Evolutionary conservation across 2,797 vertebrate genomes (phyloP).

Genomic region (Philypnodon macrostomus): DNA sequence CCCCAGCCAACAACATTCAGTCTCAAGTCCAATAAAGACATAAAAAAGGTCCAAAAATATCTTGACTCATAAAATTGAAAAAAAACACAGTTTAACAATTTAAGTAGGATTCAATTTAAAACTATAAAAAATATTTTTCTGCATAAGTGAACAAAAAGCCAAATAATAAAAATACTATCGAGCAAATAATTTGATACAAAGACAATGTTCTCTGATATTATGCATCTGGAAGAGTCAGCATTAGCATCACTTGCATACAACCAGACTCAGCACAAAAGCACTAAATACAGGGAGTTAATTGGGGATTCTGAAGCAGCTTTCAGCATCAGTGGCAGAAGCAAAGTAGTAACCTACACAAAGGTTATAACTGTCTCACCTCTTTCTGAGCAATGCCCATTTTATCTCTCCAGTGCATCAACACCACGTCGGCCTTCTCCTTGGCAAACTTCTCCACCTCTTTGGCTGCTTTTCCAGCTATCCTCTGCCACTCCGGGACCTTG

Average conservation of each 20-base stretch:
- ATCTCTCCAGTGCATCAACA: slow-evolving; percentile 98
- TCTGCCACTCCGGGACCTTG: slow-evolving; percentile 97
- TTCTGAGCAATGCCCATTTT: slow-evolving; percentile 99
- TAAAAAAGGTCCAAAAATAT: no score
- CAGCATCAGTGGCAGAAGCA: slow-evolving; percentile 28
- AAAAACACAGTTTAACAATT: no score
- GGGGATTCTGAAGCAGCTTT: no score
- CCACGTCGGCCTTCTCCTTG: slow-evolving; percentile 95
- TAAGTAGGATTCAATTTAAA: no score
- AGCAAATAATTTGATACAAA: background rate
- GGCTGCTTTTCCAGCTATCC: slow-evolving; percentile 95
- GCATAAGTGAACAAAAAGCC: no score
- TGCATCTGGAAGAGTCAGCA: slow-evolving; percentile 13
- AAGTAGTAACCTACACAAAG: slow-evolving; percentile 15
- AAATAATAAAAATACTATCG: no score
- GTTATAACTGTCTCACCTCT: slow-evolving; percentile 81
- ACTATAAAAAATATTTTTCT: no score
- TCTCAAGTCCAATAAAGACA: no score
- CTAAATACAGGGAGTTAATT: no score
- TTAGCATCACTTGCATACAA: slow-evolving; percentile 1
- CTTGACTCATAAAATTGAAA: no score
- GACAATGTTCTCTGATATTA: background rate
- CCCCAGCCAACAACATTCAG: no score
- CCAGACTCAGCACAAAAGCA: no score
- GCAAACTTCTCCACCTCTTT: slow-evolving; percentile 99